Base-by-base conservation (phyloP, 53 echinoderm and acorn worm genomes). In the Arbacia lixula region DNA sequence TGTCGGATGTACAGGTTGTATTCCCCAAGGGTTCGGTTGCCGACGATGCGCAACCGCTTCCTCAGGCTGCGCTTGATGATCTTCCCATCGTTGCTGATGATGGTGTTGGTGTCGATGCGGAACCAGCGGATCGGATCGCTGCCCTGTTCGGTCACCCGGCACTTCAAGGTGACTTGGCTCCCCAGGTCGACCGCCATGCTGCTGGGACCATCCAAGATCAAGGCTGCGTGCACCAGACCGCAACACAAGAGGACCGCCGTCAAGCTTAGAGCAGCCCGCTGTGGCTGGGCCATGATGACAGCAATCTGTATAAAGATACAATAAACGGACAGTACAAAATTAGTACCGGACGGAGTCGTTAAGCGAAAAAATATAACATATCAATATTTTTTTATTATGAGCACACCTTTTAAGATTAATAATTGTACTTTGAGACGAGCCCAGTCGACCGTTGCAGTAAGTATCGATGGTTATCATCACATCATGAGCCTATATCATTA, bases 71-170 rank as follows among this genome's bases (percentile, higher is more conserved):
- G 82, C 51, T 64, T 81, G 41, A 81, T 40, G 65, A 81, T 33
- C 64, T 35, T 81, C 1, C 17, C 50, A 12, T 81, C 82, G 14
- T 62, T 32, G 40, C 82, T 81, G 33, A 81, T 31, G 64, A 81
- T 63, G n/a, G 14, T 9, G n/a, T 81, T 62, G 19, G 16, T 62
- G 41, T 81, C 82, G 17, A 81, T 63, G 4, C 82, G 40, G 22
- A 81, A 81, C 82, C 82, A 81, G 26, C 64, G 62, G 30, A 81
- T 40, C 2, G 43, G 29, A 29, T 81, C 82, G 32, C 34, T 63
- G 6, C 82, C 82, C 30, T 64, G 31, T 17, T 46, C 82, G 4
- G 82, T 30, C 31, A 81, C 82, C 31, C 52, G 62, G 41, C 82
- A 81, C 27, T 5, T 32, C 31, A 81, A 34, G 32, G 12, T 81